Base-by-base conservation (phyloP, 2,113 vertebrate genomes). In the Phrynosoma blainvillii region DNA sequence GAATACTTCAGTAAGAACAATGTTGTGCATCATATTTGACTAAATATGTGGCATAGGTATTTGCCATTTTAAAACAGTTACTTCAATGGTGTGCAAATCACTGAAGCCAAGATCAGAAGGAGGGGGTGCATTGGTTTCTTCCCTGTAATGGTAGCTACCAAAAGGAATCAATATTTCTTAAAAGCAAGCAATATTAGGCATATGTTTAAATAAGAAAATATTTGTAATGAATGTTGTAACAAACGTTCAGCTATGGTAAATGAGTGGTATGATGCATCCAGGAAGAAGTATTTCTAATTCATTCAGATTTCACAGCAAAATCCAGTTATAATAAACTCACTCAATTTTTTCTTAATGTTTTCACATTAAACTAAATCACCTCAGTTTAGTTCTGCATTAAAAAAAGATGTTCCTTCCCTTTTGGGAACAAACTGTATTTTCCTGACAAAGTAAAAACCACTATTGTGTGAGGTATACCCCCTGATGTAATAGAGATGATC, bases 331-430 rank as follows among this genome's bases (percentile, higher is more conserved):
- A 77, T 25, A 52, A 30, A 82, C 70, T 47, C 10, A 10, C 40
- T 47, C 7, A 7, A 3, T 32, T 4, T 56, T 56, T 84, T 82
- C 52, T 25, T 27, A 77, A 36, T 42, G 12, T 21, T 77, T 86
- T 12, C 36, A 52, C 18, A 71, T 68, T 79, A 82, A 71, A 82
- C 21, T 20, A 83, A n/a, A 78, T 11, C 9, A 82, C 9, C 54
- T 82, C 36, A 59, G 82, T 82, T 86, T 68, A 86, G 42, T 86
- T 9, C 77, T 54, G 79, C 21, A 14, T 76, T 66, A 52, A 47
- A 21, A 16, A 27, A 65, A 81, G 32, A 11, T 81, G 42, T 4
- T 76, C 71, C 73, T 36, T 36, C 36, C 36, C 32, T 6, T 4
- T 27, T 79, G 27, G 6, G 40, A 82, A 62, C 40, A 83, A 84